Evolutionary conservation across 35 echinoderm and acorn worm species (phyloP).

Genomic region (Acanthaster planci): DNA sequence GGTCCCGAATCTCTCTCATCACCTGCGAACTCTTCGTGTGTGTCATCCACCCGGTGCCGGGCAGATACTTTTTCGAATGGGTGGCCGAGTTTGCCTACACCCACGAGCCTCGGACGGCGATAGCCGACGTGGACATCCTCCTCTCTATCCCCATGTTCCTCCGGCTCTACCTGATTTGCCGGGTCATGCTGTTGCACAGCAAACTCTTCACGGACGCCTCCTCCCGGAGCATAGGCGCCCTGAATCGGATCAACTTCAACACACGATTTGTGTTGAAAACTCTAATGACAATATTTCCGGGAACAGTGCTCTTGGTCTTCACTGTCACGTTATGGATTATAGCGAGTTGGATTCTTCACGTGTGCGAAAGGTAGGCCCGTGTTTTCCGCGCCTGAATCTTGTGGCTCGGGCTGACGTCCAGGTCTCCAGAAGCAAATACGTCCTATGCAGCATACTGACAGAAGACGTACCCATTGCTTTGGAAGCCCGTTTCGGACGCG

Average conservation of each 20-base stretch:
- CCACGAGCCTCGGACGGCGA: constrained; percentile 56
- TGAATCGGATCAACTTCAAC: constrained; percentile 99
- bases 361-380: constrained; percentile 91
- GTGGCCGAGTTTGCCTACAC: constrained; percentile 88
- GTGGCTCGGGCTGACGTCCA: too few species aligned
- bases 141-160: constrained; percentile 99
- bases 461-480: too few species aligned
- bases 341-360: constrained; percentile 98
- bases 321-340: constrained; percentile 99
- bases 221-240: constrained; percentile 94
- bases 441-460: too few species aligned
- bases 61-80: constrained; percentile 88
- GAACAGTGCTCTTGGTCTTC: constrained; percentile 94
- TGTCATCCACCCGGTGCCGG: constrained; percentile 94
- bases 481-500: too few species aligned
- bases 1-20: constrained; percentile 78
- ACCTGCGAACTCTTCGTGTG: constrained; percentile 82
- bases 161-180: constrained; percentile 92
- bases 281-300: constrained; percentile 99
- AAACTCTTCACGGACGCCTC: constrained; percentile 99
- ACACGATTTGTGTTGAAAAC: constrained; percentile 98
- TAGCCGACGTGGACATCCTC: constrained; percentile 87
- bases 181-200: constrained; percentile 99
- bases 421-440: too few species aligned
- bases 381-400: too few species aligned